Evolutionary conservation across 2,888 invertebrate species (phyloP), one percentile per base, ranked within the genome.

Genomic region (Odontothrips loti): DNA sequence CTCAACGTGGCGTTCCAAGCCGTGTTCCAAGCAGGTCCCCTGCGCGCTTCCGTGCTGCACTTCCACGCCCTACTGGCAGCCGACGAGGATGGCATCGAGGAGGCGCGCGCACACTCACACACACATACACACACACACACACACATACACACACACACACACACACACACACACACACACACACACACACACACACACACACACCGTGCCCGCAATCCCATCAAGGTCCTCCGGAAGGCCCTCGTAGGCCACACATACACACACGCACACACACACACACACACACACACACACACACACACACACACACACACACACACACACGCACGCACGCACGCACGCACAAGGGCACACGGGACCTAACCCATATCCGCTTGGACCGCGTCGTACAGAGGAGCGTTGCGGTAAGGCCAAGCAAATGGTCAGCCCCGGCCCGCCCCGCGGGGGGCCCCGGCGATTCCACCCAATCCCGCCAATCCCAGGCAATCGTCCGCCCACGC

Each of bases 401-500:
- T 4, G 68, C 68, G 68, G 27, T n/a, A 12, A 23, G 68, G 23
- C 68, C 68, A 68, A 27, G 4, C 68, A n/a, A 27, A 27, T 15
- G 58, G 58, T 15, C 58, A 43, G 34, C 34, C 34, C 34, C 34
- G 34, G 34, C 11, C 58, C 15, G 58, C 12, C 2, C 3, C 34
- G 15, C 58, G 58, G 58, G 58, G 20, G 58, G 15, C 58, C 23
- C 23, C 68, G 68, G 68, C 27, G 23, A 27, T 23, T 75, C 68
- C 15, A 58, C 58, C 11, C 68, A 75, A 75, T 75, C 68, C 68
- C 68, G 27, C 68, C 68, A 75, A 75, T 75, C 23, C 68, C 68
- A 12, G 27, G 27, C 68, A 75, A 68, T 68, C 68, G 63, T 17
- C 51, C 23, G 23, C 68, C 23, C 51, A 20, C 58, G 68, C 68